A percentile compares a stretch with the other conserved stretches of the same genome.
phyloP scores from a whole-genome alignment of 2,113 vertebrate genomes.

The Meleagris gallopavo region DNA sequence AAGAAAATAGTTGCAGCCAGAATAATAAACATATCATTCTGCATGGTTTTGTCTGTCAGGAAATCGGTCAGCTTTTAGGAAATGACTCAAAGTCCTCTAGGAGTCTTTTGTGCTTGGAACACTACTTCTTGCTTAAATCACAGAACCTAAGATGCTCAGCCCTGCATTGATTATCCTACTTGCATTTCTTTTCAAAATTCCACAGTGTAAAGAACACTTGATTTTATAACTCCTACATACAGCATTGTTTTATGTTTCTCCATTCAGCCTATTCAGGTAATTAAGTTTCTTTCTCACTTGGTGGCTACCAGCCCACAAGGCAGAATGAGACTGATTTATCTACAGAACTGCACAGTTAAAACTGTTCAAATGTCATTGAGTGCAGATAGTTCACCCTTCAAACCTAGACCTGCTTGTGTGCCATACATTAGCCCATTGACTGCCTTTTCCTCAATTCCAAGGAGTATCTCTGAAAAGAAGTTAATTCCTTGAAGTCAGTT shows the following conservation, averaged over 20 bases:
- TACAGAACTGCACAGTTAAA: background rate
- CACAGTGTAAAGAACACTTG: background rate
- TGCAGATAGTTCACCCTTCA: background rate
- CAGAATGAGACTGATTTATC: constrained; percentile 7
- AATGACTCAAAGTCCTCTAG: background rate
- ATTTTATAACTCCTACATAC: background rate
- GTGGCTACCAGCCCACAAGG: background rate
- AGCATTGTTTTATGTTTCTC: background rate
- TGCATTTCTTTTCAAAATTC: background rate
- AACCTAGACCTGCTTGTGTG: background rate
- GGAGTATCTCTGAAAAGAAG: background rate
- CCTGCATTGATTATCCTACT: background rate
- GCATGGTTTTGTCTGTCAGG: background rate
- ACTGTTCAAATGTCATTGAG: background rate
- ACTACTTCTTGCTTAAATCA: background rate
- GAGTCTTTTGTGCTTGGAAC: background rate
- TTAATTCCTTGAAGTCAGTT: constrained; percentile 26
- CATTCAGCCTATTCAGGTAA: background rate
- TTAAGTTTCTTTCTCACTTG: background rate
- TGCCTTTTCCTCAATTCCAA: background rate
- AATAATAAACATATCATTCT: constrained; percentile 22
- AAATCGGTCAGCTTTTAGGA: background rate
- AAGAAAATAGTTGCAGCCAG: background rate
- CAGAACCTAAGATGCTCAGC: background rate
- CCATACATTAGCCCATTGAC: background rate